Conservation (phyloP, 2,113 vertebrate species). For the Harpagus bidentatus region DNA sequence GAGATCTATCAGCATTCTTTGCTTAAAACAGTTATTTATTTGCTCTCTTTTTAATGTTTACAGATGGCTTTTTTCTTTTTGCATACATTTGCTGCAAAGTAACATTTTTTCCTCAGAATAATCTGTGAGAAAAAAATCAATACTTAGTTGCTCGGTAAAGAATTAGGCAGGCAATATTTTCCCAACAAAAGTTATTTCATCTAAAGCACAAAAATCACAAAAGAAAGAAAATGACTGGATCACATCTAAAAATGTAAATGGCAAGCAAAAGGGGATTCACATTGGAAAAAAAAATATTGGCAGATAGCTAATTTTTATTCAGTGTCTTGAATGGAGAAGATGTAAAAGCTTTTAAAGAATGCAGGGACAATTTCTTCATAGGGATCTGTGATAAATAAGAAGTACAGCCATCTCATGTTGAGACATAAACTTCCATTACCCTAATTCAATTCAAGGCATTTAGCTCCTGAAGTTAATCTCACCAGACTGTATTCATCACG, state of each 20-base stretch:
- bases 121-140: not conserved
- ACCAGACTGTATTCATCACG: not conserved
- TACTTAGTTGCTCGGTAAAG: not conserved
- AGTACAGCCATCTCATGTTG: not conserved
- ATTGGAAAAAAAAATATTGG: not conserved
- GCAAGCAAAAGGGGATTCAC: not conserved
- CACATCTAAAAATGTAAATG: not conserved
- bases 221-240: not conserved
- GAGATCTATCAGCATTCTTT: not conserved
- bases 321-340: not conserved
- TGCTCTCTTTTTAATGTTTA: not conserved
- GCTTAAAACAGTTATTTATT: not conserved
- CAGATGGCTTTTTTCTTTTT: not conserved
- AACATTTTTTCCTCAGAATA: not conserved
- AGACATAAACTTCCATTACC: not conserved
- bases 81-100: not conserved
- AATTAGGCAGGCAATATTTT: not conserved
- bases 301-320: not conserved
- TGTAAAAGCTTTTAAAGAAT: conserved; percentile 13
- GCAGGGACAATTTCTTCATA: not conserved
- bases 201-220: not conserved
- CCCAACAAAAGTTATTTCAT: not conserved
- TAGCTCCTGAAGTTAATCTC: not conserved
- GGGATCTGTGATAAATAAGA: not conserved
- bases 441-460: not conserved